Evolutionary conservation across 2,888 invertebrate species (phyloP).

Genomic region (Sthenelais limicola): DNA sequence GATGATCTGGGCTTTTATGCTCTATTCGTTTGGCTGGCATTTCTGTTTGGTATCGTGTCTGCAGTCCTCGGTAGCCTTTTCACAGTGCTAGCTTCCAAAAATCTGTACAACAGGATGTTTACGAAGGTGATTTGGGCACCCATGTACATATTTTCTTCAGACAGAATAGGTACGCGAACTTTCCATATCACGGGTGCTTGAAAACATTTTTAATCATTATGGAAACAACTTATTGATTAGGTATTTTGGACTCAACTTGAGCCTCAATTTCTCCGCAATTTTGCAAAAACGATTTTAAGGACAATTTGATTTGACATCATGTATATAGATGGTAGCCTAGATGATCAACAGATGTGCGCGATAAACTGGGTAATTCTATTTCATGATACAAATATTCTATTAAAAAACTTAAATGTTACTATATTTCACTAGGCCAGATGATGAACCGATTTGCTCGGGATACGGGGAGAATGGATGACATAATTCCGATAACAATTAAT

Average conservation of each 20-base stretch:
- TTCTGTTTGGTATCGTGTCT: not conserved
- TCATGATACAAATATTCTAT: too few species aligned
- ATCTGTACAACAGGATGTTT: constrained; percentile 14
- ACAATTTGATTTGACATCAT: too few species aligned
- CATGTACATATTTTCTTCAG: constrained; percentile 17
- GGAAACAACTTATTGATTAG: too few species aligned
- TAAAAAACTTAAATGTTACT: too few species aligned
- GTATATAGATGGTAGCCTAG: too few species aligned
- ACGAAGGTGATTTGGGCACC: constrained; percentile 20
- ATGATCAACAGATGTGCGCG: too few species aligned
- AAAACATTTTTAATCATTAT: too few species aligned
- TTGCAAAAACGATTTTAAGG: too few species aligned
- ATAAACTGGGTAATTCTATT: too few species aligned
- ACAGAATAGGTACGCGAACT: constrained; percentile 15
- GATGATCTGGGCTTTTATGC: not conserved
- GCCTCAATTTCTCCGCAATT: too few species aligned
- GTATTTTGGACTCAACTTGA: too few species aligned
- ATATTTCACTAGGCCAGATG: constrained; percentile 33
- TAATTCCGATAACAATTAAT: constrained; percentile 20
- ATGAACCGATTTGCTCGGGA: constrained; percentile 32
- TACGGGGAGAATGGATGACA: constrained; percentile 26
- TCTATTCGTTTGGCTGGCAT: not conserved
- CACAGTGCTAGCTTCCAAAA: not conserved
- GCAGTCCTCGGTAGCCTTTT: not conserved
- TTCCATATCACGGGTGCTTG: too few species aligned